Conservation (phyloP, 37 sponge, comb jelly and placozoan species). For the Geodia barretti region DNA sequence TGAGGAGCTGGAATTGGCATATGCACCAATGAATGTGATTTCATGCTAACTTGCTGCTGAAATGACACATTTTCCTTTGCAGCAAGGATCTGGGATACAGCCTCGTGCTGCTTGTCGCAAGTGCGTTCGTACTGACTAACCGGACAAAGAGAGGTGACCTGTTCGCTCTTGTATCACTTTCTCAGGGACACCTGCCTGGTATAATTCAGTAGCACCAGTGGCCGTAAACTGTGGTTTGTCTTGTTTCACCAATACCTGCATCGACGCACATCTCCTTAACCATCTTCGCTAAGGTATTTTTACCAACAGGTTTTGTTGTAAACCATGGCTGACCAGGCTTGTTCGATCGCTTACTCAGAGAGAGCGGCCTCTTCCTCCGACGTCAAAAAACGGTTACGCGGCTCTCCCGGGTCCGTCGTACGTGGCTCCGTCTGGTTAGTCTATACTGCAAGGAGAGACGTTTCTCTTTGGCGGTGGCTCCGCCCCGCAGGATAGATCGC, state of each 20-base stretch:
- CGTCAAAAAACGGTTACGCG: no score
- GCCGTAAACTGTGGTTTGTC: conserved; percentile 47
- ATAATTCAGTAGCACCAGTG: conserved; percentile 10
- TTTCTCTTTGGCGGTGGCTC: no score
- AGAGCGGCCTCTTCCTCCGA: not conserved
- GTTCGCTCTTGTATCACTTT: conserved; percentile 10
- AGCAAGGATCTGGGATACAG: not conserved
- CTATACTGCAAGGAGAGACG: no score
- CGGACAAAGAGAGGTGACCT: conserved; percentile 1
- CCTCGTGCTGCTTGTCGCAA: not conserved
- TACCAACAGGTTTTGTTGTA: conserved; percentile 26
- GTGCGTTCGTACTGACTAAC: not conserved
- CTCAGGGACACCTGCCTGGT: conserved; percentile 4
- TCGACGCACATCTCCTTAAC: conserved; percentile 26
- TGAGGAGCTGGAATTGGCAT: not conserved
- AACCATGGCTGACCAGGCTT: not conserved
- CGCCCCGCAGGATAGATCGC: no score
- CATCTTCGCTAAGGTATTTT: conserved; percentile 25
- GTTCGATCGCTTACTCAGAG: not conserved
- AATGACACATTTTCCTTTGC: not conserved
- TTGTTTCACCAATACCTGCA: conserved; percentile 14
- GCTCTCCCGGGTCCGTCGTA: no score
- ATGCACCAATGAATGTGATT: not conserved
- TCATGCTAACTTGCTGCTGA: not conserved
- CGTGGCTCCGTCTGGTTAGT: no score